Base-by-base conservation (phyloP, 2,888 invertebrate species). In the Pterostichus madidus region DNA sequence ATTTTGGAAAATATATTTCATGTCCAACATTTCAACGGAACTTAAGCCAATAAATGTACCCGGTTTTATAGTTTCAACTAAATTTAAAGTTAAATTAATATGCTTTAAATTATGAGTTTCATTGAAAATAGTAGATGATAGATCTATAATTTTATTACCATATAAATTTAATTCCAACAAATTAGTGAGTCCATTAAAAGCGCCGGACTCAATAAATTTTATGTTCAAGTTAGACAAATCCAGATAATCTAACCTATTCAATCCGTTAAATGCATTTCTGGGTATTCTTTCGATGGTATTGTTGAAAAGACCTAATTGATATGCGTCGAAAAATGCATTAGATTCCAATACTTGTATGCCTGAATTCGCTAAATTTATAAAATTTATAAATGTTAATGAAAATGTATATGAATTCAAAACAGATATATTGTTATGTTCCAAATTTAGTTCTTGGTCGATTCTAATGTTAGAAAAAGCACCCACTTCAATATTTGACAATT, bases 161-260 rank as follows among this genome's bases (percentile, higher is more conserved):
- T 31, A 35, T 15, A 77, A 13, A 77, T 77, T 39, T 35, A 77
- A 24, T 0, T n/a, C 13, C 24, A 32, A 8, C 15, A 77, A 77
- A 53, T 8, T 15, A 7, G 3, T 13, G 5, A 77, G 35, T 13
- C 77, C 77, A 32, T 77, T 77, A 56, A 77, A 77, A 11, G 77
- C 56, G 7, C 35, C 35, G 11, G 77, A n/a, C 35, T 77, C 77
- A n/a, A 77, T 53, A 1, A 39, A n/a, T 77, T 53, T n/a, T 13
- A 77, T 53, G 10, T 13, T 5, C 11, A 56, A 39, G 56, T 13
- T 15, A 3, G 59, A 56, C 11, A 77, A 77, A 35, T 77, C 44
- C 11, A 77, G 31, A 2, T 13, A 4, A 6, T 77, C 32, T 13
- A 77, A 35, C 32, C 7, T 53, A 35, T 17, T 32, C 35, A 77